Evolutionary conservation across 2,797 vertebrate species (phyloP).

Genomic region (Kryptopterus vitreolus): DNA sequence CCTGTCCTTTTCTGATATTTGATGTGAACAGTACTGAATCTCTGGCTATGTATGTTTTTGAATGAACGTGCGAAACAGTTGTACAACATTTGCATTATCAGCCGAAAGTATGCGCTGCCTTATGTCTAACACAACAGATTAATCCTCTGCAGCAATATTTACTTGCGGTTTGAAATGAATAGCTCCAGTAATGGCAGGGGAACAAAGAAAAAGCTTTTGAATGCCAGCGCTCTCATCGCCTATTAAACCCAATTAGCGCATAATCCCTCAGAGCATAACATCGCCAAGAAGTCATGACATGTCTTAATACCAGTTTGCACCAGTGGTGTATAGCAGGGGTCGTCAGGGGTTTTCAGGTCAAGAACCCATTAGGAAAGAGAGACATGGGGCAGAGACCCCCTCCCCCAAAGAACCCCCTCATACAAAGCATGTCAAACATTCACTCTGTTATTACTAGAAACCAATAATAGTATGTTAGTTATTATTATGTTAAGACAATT

Average conservation of each 20-base stretch:
- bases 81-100: background rate
- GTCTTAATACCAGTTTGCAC: too few species aligned
- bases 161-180: background rate
- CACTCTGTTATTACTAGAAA: too few species aligned
- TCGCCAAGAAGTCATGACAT: background rate
- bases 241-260: background rate
- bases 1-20: background rate
- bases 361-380: too few species aligned
- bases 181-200: background rate
- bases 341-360: too few species aligned
- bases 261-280: background rate
- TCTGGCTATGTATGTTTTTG: background rate
- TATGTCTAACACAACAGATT: background rate
- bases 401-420: too few species aligned
- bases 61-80: background rate
- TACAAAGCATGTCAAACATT: too few species aligned
- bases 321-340: too few species aligned
- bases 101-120: background rate
- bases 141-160: background rate
- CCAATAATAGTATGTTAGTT: too few species aligned
- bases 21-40: background rate
- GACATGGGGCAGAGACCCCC: too few species aligned
- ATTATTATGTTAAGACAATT: too few species aligned
- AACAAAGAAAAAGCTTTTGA: background rate
- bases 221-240: background rate